phyloP scores from a whole-genome alignment of 1,140 invertebrate species.

The Aphaenogaster rudis region DNA sequence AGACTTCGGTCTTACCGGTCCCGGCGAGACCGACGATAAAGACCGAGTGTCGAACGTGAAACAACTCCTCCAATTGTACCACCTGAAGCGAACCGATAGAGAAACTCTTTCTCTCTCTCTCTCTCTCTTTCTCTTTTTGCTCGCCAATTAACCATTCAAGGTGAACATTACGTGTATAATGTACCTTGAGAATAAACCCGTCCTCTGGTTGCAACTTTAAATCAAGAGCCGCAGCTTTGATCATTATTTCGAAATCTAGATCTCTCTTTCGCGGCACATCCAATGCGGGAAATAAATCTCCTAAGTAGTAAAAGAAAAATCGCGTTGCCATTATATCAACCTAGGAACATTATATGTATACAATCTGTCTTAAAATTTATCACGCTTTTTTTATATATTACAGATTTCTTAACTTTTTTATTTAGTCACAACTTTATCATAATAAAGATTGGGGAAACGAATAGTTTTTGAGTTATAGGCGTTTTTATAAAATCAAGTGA shows the following conservation, averaged over 20 bases:
- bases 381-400: neutral
- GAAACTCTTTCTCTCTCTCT: neutral
- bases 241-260: conserved; percentile 93
- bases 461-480: neutral
- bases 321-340: neutral
- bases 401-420: neutral
- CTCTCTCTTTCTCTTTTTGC: neutral
- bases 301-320: conserved; percentile 57
- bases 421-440: neutral
- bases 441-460: neutral
- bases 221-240: conserved; percentile 92
- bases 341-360: neutral
- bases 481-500: too few species aligned
- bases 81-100: conserved; percentile 87
- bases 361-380: conserved; percentile 6
- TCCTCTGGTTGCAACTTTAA: conserved; percentile 96
- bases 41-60: conserved; percentile 97
- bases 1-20: conserved; percentile 97
- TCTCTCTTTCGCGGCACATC: conserved; percentile 92
- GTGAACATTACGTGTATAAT: conserved; percentile 20
- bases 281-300: conserved; percentile 95
- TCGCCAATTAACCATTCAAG: conserved; percentile 22
- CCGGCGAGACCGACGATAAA: conserved; percentile 97
- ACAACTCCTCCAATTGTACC: conserved; percentile 96
- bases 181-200: conserved; percentile 93